Evolutionary conservation across 2,113 vertebrate genomes (phyloP).

Genomic region (Uria aalge): DNA sequence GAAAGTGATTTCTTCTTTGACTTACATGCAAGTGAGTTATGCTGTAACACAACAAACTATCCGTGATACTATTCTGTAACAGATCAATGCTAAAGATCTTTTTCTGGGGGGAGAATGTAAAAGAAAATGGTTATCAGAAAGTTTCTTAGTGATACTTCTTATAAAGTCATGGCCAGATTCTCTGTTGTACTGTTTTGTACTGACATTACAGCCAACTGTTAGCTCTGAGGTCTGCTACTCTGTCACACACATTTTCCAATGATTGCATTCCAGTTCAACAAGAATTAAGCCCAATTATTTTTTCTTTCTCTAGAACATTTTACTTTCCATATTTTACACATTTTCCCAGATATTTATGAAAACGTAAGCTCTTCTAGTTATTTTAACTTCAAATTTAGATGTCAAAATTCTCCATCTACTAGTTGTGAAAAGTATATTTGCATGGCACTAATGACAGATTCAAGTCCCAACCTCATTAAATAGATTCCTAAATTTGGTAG

Average conservation of each 20-base stretch:
- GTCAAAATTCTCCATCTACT: not conserved
- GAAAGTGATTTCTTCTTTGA: not conserved
- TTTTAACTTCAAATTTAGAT: not conserved
- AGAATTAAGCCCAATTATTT: not conserved
- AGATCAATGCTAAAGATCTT: not conserved
- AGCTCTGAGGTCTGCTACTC: not conserved
- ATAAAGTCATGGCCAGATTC: not conserved
- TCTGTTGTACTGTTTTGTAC: not conserved
- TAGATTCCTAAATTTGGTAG: not conserved
- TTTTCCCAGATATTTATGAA: not conserved
- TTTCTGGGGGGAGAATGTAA: not conserved
- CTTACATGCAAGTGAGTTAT: not conserved
- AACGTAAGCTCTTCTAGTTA: not conserved
- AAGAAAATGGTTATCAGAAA: not conserved
- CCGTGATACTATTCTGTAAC: not conserved
- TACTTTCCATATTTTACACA: not conserved
- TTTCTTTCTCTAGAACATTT: not conserved
- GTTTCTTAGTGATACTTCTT: not conserved
- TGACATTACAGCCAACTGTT: not conserved
- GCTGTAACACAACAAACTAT: not conserved
- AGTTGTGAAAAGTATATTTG: not conserved
- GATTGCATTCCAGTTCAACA: not conserved
- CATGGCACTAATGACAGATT: not conserved
- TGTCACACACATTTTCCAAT: not conserved
- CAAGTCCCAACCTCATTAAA: not conserved